These are phyloP conservation scores for Turnix velox DNA, from an alignment of 2,113 vertebrate species.

Conservation along the genomic window DNA sequence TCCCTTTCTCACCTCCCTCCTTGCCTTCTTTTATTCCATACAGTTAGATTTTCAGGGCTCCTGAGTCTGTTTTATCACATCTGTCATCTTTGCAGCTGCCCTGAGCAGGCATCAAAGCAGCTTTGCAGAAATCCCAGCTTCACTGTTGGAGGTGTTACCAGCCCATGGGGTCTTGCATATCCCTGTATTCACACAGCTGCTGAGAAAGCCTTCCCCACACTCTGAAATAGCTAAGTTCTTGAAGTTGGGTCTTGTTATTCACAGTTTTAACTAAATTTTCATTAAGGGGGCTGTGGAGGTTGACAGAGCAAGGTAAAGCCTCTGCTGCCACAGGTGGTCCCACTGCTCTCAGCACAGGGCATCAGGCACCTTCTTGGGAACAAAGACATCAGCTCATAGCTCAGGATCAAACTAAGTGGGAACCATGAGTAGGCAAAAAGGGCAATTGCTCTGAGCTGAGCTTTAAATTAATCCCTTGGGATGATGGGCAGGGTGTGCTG, in stretches of 20 bases:
- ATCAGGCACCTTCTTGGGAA: neutral
- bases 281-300: fast-evolving
- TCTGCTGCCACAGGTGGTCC: neutral
- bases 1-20: neutral
- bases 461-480: neutral
- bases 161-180: neutral
- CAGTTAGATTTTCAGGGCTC: neutral
- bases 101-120: neutral
- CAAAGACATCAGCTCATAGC: neutral
- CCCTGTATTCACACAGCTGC: neutral
- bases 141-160: neutral
- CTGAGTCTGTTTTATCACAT: neutral
- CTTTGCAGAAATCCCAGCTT: neutral
- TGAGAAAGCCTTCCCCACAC: neutral
- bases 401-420: neutral
- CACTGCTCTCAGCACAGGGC: neutral
- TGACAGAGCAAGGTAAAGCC: neutral
- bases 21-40: neutral
- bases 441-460: fast-evolving
- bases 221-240: neutral
- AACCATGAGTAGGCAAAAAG: neutral
- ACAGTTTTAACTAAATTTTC: neutral
- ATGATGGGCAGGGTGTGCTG: neutral
- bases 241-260: neutral
- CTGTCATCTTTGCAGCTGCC: slow-evolving; percentile 4